A percentile compares a stretch with the other conserved stretches of the same genome.
phyloP scores from a whole-genome alignment of 2,113 vertebrate species.

The Hiodon tergisus region DNA sequence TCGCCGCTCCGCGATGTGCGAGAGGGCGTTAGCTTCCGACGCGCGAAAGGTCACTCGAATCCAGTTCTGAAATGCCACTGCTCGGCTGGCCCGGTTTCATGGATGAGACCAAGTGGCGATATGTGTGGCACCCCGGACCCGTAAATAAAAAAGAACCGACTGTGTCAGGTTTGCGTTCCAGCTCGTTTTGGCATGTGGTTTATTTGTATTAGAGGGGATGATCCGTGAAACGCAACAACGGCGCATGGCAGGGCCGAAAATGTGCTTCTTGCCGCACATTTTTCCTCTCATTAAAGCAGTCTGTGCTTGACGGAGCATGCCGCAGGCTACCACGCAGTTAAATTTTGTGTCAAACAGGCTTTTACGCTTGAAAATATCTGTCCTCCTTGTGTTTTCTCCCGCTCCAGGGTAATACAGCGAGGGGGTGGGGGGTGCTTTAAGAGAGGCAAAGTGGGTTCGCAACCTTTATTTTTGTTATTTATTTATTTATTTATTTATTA shows the following conservation, averaged over 20 bases:
- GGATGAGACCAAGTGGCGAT: too few species aligned
- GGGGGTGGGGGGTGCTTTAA: constrained; percentile 34
- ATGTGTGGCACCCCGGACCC: constrained; percentile 33
- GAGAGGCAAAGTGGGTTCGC: constrained; percentile 42
- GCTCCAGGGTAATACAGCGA: constrained; percentile 36
- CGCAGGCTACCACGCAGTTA: constrained; percentile 43
- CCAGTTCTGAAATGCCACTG: neutral
- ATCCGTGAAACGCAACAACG: constrained; percentile 54
- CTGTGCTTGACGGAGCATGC: constrained; percentile 47
- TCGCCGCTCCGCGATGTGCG: neutral
- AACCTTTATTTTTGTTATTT: constrained; percentile 39
- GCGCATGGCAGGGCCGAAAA: constrained; percentile 38
- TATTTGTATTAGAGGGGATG: constrained; percentile 50
- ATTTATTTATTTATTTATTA: too few species aligned
- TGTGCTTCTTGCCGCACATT: constrained; percentile 42
- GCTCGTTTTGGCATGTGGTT: constrained; percentile 44
- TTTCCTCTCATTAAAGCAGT: constrained; percentile 58
- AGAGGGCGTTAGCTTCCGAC: neutral
- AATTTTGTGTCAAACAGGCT: constrained; percentile 43
- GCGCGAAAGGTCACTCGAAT: neutral
- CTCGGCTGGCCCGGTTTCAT: neutral
- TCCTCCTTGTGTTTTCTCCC: neutral
- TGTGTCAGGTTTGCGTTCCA: constrained; percentile 34
- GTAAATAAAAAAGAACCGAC: constrained; percentile 13
- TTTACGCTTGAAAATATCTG: constrained; percentile 41